Conservation (phyloP, 2,888 invertebrate species). For the Agrilus cyanescens region DNA sequence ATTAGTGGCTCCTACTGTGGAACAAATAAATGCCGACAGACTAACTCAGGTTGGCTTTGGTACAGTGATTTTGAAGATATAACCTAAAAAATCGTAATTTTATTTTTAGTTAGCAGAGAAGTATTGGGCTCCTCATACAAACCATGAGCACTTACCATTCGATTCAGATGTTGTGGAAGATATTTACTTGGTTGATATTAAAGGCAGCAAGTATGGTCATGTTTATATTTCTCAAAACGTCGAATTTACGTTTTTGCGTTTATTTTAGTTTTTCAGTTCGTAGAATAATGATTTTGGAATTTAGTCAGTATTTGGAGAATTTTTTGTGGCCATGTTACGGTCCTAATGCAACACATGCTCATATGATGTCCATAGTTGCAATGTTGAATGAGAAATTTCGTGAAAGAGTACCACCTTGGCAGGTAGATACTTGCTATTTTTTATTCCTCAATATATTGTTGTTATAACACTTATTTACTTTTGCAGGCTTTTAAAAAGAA, state of each 20-base stretch:
- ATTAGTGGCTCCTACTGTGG: slow-evolving; percentile 65
- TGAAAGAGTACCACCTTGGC: slow-evolving; percentile 94
- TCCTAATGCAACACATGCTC: slow-evolving; percentile 68
- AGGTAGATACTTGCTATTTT: slow-evolving; percentile 38
- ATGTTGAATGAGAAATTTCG: slow-evolving; percentile 98
- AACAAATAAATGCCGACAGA: slow-evolving; percentile 82
- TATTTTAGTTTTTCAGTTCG: slow-evolving; percentile 52
- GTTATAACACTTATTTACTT: slow-evolving; percentile 7
- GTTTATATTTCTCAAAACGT: slow-evolving; percentile 5
- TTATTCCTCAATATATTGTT: not conserved
- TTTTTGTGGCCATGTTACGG: slow-evolving; percentile 94
- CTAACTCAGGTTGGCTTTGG: slow-evolving; percentile 78
- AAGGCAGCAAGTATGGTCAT: slow-evolving; percentile 59
- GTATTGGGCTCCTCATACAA: slow-evolving; percentile 86
- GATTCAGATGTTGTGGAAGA: slow-evolving; percentile 74
- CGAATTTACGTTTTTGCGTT: slow-evolving; percentile 3
- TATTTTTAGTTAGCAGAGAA: slow-evolving; percentile 68
- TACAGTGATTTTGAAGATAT: slow-evolving; percentile 2
- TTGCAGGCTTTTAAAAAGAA: slow-evolving; percentile 64
- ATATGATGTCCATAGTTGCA: slow-evolving; percentile 92
- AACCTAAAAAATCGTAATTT: slow-evolving; percentile 12
- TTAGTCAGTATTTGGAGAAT: slow-evolving; percentile 94
- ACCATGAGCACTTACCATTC: slow-evolving; percentile 57
- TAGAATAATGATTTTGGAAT: slow-evolving; percentile 92
- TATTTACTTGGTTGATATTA: slow-evolving; percentile 79